Conservation (phyloP, 2,888 invertebrate species). For the Leptopilina drosophilae region DNA sequence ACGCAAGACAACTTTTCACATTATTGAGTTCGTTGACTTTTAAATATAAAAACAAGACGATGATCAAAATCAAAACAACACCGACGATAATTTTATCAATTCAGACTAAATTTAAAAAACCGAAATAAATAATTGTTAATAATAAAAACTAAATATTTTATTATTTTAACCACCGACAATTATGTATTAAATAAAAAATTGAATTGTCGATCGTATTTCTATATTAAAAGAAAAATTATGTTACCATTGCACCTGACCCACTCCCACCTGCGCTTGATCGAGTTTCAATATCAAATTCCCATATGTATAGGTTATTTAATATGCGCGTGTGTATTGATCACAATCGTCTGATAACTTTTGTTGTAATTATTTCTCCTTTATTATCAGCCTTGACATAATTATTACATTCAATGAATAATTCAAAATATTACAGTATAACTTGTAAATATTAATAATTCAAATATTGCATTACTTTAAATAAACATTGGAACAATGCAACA, state of each 20-base stretch:
- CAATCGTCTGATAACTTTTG: slow-evolving; percentile 13
- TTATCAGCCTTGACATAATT: background rate
- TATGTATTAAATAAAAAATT: too few species aligned
- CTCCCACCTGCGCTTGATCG: slow-evolving; percentile 52
- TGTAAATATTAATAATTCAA: background rate
- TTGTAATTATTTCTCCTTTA: background rate
- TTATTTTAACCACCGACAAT: too few species aligned
- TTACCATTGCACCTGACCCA: slow-evolving; percentile 40
- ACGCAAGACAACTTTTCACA: slow-evolving; percentile 13
- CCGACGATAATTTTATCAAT: too few species aligned
- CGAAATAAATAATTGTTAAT: too few species aligned
- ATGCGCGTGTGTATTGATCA: slow-evolving; percentile 48
- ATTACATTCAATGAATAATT: too few species aligned
- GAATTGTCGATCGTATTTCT: background rate
- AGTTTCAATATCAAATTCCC: slow-evolving; percentile 52
- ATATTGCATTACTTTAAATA: too few species aligned
- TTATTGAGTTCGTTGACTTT: slow-evolving; percentile 39
- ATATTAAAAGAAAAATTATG: background rate
- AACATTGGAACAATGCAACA: too few species aligned
- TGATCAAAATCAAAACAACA: background rate
- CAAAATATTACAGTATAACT: background rate
- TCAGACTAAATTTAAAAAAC: too few species aligned
- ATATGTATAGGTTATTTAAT: slow-evolving; percentile 48
- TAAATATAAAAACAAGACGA: background rate
- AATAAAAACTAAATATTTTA: too few species aligned